Evolutionary conservation across 2,113 vertebrate genomes (phyloP), one percentile per base, ranked within the genome.

Genomic region (Cyprinodon tularosa): DNA sequence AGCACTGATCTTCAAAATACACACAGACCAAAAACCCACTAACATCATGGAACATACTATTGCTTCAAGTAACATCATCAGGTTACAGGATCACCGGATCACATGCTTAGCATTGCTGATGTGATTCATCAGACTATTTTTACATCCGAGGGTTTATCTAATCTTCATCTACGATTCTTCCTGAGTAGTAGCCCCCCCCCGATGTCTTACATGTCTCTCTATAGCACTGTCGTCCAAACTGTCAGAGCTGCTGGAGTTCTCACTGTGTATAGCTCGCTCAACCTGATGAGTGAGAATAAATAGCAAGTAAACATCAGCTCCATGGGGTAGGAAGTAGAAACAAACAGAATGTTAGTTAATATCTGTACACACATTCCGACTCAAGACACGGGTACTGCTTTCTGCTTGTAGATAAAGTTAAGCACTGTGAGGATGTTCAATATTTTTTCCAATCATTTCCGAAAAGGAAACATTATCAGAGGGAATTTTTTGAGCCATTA

Each of bases 181-280:
- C 17, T n/a, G 14, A 6, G 15, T 20, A n/a, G 17, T 13, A 53
- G 6, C 15, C 50, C 42, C 42, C 42, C 39, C 2, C 2, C 13
- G 0, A 7, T 4, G 50, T 59, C 86, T 76, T 73, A 92, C 92
- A 1, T 82, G 76, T 82, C 77, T 76, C 42, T 86, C 84, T 9
- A 84, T 75, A 44, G 67, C 15, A 74, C 74, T 37, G 61, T 86
- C 86, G 2, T 84, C 72, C 11, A 82, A 7, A 12, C 88, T 88
- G 60, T 83, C 90, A 5, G 84, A 79, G 78, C 85, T 91, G 70
- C 77, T 76, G 20, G 87, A 87, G 12, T 13, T 9, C 1, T 83
- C 76, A 2, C 76, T 79, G 12, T 80, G 38, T 6, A 80, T 0
- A 0, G 3, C 76, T 48, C n/a, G 68, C 2, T 3, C 64, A 13